A percentile compares a stretch with the other conserved stretches of the same genome.
Evolutionary conservation across 1,140 invertebrate genomes (phyloP).

Genomic region (Conus betulinus): DNA sequence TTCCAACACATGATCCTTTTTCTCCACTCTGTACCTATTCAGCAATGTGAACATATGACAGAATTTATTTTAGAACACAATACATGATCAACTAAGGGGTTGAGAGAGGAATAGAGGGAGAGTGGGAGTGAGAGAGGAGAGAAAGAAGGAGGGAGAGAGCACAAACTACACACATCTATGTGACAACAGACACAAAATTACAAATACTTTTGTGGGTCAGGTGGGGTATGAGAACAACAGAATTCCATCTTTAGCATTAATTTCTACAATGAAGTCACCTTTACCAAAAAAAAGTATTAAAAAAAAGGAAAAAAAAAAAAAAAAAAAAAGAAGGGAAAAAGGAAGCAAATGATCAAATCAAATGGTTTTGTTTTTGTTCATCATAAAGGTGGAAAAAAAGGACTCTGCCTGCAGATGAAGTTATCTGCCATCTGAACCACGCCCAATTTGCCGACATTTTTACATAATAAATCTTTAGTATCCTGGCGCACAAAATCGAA

Average conservation of each 20-base stretch:
- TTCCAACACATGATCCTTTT: too few species aligned
- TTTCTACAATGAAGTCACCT: neutral
- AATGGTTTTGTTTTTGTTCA: neutral
- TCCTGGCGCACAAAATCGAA: too few species aligned
- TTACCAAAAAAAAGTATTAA: neutral
- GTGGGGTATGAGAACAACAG: neutral
- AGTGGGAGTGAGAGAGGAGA: slow-evolving; percentile 22
- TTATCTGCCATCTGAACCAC: too few species aligned
- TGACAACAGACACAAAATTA: neutral
- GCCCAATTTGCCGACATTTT: too few species aligned
- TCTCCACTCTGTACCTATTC: too few species aligned
- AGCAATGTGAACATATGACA: too few species aligned
- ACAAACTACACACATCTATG: neutral
- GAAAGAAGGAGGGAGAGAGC: slow-evolving; percentile 2
- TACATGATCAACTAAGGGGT: neutral
- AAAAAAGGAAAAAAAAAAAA: too few species aligned
- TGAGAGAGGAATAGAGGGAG: neutral
- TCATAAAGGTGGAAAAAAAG: too few species aligned
- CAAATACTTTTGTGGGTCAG: neutral
- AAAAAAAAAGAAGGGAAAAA: neutral
- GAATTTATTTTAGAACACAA: too few species aligned
- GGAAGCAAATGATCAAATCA: neutral
- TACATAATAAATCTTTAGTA: too few species aligned
- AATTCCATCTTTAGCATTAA: neutral
- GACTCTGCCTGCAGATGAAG: too few species aligned